phyloP scores from a whole-genome alignment of 2,888 invertebrate genomes.

The Drosophila nr. fundita region DNA sequence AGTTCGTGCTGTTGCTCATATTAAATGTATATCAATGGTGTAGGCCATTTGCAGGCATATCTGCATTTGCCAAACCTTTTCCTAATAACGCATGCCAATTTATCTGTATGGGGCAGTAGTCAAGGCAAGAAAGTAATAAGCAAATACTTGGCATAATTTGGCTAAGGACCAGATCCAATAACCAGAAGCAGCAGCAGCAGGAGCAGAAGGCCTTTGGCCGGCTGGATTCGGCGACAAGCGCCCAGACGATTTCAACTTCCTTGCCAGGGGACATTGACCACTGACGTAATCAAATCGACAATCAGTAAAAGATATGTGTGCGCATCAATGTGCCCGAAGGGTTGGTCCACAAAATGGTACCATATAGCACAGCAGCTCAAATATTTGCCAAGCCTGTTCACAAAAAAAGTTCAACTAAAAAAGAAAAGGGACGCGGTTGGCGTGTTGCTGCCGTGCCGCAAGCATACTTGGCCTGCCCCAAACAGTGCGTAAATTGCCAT shows the following conservation, averaged over 20 bases:
- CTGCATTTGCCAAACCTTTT: conserved; percentile 76
- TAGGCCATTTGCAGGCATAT: conserved; percentile 59
- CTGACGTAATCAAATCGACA: conserved; percentile 78
- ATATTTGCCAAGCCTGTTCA: conserved; percentile 27
- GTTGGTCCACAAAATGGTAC: conserved; percentile 29
- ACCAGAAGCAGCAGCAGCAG: conserved; percentile 11
- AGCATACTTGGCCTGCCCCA: conserved; percentile 68
- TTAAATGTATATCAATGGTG: conserved; percentile 35
- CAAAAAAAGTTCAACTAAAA: neutral
- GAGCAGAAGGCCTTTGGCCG: neutral
- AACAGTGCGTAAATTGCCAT: conserved; percentile 79
- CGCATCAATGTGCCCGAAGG: conserved; percentile 67
- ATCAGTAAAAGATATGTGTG: conserved; percentile 73
- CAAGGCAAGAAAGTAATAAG: conserved; percentile 68
- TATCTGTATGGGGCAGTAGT: conserved; percentile 39
- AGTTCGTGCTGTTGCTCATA: conserved; percentile 34
- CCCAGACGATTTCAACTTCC: conserved; percentile 43
- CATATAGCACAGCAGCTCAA: conserved; percentile 27
- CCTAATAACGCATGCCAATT: conserved; percentile 74
- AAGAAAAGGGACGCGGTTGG: conserved; percentile 38
- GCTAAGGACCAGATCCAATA: conserved; percentile 27
- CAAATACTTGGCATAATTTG: conserved; percentile 79
- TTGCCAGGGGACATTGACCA: conserved; percentile 69
- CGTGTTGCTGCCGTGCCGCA: conserved; percentile 61
- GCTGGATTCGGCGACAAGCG: conserved; percentile 19